These are phyloP conservation scores for Galendromus occidentalis DNA, from an alignment of 1,140 invertebrate species.

Conservation along the genomic window DNA sequence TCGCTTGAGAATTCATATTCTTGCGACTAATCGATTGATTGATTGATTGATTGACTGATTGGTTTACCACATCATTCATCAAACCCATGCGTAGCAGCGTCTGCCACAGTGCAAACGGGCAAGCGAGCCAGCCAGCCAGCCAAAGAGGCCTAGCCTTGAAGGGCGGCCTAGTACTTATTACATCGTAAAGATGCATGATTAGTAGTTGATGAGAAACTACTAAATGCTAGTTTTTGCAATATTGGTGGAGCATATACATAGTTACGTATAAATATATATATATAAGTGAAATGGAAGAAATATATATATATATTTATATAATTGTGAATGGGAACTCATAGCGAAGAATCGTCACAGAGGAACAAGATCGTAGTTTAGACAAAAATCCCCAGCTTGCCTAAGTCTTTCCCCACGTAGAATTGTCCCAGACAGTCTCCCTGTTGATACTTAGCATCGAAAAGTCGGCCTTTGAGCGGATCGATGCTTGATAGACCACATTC, in stretches of 20 bases:
- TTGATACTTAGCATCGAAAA: neutral
- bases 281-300: neutral
- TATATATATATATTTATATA: neutral
- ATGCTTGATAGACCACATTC: neutral
- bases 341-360: neutral
- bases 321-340: neutral
- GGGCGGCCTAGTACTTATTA: neutral
- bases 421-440: slow-evolving; percentile 7
- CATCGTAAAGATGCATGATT: neutral
- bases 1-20: neutral
- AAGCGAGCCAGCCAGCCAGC: neutral
- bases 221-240: neutral
- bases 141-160: neutral
- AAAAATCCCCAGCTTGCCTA: slow-evolving; percentile 1
- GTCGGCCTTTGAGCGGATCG: neutral
- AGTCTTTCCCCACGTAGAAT: slow-evolving; percentile 1
- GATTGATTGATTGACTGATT: neutral
- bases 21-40: neutral
- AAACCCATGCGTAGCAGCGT: neutral
- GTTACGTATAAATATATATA: neutral
- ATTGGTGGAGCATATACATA: neutral
- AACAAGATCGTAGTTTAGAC: neutral
- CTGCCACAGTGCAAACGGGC: neutral
- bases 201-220: neutral
- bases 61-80: neutral